A percentile compares a stretch with the other conserved stretches of the same genome.
Conservation (phyloP, 2,888 invertebrate genomes). For the Tetragnatha montana region DNA sequence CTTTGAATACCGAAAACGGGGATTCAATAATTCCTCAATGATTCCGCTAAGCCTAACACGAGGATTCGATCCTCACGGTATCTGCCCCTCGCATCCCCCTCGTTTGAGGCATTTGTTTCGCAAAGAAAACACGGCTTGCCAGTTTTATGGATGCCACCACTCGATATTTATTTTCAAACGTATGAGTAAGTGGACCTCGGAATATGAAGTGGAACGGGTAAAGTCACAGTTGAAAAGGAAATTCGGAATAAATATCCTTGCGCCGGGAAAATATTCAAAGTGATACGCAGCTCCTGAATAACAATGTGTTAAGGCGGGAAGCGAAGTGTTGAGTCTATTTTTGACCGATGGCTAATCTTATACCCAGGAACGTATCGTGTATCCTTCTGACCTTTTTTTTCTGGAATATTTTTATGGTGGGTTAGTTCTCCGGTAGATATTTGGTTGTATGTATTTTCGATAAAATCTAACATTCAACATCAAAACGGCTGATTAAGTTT, state of each 20-base stretch:
- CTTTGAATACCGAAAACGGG: neutral
- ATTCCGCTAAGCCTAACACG: neutral
- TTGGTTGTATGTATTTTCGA: no score
- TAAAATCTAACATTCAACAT: no score
- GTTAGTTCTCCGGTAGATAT: no score
- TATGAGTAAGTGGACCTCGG: slow-evolving; percentile 35
- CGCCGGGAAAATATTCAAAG: slow-evolving; percentile 47
- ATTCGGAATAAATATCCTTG: slow-evolving; percentile 46
- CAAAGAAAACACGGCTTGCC: slow-evolving; percentile 37
- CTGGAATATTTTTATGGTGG: neutral
- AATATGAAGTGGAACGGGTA: slow-evolving; percentile 25
- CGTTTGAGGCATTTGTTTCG: slow-evolving; percentile 31
- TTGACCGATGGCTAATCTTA: slow-evolving; percentile 35
- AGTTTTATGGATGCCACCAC: slow-evolving; percentile 30
- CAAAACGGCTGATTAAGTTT: no score
- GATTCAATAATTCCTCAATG: slow-evolving; percentile 1
- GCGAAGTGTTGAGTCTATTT: neutral
- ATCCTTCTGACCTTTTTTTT: neutral
- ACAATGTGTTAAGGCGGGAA: slow-evolving; percentile 16
- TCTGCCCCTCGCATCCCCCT: slow-evolving; percentile 1
- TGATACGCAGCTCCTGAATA: slow-evolving; percentile 40
- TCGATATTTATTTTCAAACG: slow-evolving; percentile 55
- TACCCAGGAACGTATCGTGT: neutral
- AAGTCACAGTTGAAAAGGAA: slow-evolving; percentile 48
- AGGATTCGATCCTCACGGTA: slow-evolving; percentile 13